A percentile compares a stretch with the other conserved stretches of the same genome.
Conservation (phyloP, 2,888 invertebrate genomes). For the Pseudanteris insignis region DNA sequence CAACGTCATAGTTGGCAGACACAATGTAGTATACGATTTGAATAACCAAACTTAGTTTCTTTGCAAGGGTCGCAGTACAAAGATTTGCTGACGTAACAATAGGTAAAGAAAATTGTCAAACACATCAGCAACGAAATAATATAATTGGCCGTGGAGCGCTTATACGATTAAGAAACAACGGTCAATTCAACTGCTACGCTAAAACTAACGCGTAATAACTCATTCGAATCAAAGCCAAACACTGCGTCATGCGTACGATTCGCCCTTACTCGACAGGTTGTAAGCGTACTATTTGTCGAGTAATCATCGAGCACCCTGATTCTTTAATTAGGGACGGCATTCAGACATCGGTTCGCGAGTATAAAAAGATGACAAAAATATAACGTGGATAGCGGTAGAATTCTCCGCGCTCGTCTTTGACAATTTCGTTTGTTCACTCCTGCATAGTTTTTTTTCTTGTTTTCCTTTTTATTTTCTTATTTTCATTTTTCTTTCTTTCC, state of each 20-base stretch:
- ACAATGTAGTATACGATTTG: too few relatives aligned
- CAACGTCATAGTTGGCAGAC: too few relatives aligned
- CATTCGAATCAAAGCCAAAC: constrained; percentile 44
- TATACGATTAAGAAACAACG: constrained; percentile 44
- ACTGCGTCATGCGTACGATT: constrained; percentile 44
- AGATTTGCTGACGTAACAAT: constrained; percentile 4
- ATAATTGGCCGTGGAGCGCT: constrained; percentile 57
- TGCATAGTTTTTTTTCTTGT: too few relatives aligned
- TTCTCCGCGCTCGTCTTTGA: constrained; percentile 21
- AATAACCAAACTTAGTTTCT: too few relatives aligned
- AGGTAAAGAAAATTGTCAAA: constrained; percentile 37
- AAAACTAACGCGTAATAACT: constrained; percentile 40
- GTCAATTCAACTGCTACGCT: constrained; percentile 37
- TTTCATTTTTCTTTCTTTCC: too few relatives aligned
- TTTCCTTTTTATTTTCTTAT: too few relatives aligned
- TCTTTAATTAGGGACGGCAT: constrained; percentile 25
- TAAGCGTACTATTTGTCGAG: constrained; percentile 54
- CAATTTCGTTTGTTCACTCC: too few relatives aligned
- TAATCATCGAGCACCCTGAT: constrained; percentile 44
- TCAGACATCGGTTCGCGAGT: constrained; percentile 10
- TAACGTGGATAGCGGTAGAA: constrained; percentile 30
- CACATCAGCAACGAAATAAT: constrained; percentile 41
- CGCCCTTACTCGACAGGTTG: constrained; percentile 51
- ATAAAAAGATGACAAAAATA: constrained; percentile 32
- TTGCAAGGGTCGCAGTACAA: not conserved